Conservation (phyloP, 2,888 invertebrate species). For the Melikaiella ostensackeni region DNA sequence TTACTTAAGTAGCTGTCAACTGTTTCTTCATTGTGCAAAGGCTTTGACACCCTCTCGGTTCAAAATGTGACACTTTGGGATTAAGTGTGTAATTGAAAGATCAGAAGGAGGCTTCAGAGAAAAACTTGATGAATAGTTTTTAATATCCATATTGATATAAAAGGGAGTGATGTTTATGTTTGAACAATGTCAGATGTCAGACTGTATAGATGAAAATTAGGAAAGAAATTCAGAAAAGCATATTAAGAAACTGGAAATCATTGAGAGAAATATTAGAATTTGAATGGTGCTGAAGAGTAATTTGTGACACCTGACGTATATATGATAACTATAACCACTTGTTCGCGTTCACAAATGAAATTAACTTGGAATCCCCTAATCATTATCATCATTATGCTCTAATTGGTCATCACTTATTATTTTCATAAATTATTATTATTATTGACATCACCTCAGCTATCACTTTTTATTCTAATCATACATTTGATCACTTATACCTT, state of each 20-base stretch:
- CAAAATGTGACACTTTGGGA: no score
- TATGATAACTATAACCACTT: conserved; percentile 34
- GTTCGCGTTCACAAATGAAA: conserved; percentile 20
- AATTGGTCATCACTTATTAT: not conserved
- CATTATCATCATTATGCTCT: not conserved
- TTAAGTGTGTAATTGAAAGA: no score
- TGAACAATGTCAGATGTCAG: not conserved
- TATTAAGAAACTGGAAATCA: not conserved
- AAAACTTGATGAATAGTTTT: not conserved
- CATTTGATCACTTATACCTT: not conserved
- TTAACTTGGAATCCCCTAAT: conserved; percentile 1
- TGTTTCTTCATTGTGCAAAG: no score
- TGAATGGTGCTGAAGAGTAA: not conserved
- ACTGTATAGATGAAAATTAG: not conserved
- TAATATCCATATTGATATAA: not conserved
- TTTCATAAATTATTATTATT: not conserved
- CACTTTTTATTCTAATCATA: not conserved
- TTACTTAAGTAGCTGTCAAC: no score
- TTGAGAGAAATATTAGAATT: not conserved
- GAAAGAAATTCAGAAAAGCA: not conserved
- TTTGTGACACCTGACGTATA: conserved; percentile 12
- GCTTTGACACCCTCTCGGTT: no score
- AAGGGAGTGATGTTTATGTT: not conserved
- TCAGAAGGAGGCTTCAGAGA: no score
- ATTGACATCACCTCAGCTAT: not conserved